Percentiles rank a stretch among this genome's conserved stretches.
phyloP scores from a whole-genome alignment of 2,797 vertebrate genomes.

The Hippocampus kuda region DNA sequence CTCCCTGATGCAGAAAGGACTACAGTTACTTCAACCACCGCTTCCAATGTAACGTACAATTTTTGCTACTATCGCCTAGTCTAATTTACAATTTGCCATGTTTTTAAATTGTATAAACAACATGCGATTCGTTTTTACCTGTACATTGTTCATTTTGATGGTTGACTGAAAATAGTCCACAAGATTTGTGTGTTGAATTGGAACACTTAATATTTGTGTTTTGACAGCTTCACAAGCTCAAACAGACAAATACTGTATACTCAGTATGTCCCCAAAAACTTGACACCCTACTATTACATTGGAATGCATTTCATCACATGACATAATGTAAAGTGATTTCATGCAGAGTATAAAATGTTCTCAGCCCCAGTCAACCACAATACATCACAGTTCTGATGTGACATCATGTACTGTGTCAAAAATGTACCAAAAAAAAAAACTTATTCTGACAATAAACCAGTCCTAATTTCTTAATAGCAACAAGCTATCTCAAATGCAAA shows the following conservation, averaged over 20 bases:
- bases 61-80: neutral
- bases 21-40: slow-evolving; percentile 78
- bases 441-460: no score
- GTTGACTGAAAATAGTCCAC: neutral
- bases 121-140: neutral
- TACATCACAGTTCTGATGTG: no score
- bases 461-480: no score
- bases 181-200: neutral
- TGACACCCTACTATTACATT: no score
- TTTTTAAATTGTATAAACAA: neutral
- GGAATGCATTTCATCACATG: no score
- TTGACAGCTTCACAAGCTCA: no score
- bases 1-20: slow-evolving; percentile 79
- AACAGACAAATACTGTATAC: neutral
- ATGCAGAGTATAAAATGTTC: no score
- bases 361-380: no score
- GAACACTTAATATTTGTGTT: no score
- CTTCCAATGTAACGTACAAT: slow-evolving; percentile 73
- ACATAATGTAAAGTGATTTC: no score
- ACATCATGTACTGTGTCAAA: neutral
- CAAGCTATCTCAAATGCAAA: no score
- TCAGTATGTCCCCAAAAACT: neutral
- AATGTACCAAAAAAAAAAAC: neutral
- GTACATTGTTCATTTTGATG: neutral
- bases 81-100: neutral